A percentile compares a stretch with the other conserved stretches of the same genome.
Conservation (phyloP, 1,140 invertebrate species). For the Drosophila triauraria region DNA sequence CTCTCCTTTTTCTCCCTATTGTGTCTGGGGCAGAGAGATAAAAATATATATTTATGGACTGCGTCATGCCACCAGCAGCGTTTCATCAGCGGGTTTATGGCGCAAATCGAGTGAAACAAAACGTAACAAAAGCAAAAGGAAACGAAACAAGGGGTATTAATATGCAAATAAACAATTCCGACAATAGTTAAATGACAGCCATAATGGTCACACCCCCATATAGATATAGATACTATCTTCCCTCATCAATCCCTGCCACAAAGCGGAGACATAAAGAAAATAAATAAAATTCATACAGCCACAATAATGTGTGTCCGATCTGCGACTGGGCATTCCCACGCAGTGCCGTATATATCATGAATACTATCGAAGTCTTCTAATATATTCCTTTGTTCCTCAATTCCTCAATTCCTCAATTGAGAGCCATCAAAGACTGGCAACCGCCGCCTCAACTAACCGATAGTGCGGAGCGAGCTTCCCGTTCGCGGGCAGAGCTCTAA, state of each 20-base stretch:
- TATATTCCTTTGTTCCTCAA: constrained; percentile 34
- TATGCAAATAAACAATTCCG: constrained; percentile 48
- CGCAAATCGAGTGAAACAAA: constrained; percentile 33
- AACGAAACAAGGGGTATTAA: constrained; percentile 28
- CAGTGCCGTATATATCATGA: constrained; percentile 23
- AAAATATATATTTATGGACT: constrained; percentile 42
- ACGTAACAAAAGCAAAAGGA: constrained; percentile 20
- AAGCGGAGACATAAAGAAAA: constrained; percentile 25
- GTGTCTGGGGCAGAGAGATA: constrained; percentile 4
- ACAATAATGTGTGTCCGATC: constrained; percentile 1
- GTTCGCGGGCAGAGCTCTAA: constrained; percentile 48
- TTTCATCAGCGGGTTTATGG: constrained; percentile 26
- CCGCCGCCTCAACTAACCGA: constrained; percentile 32
- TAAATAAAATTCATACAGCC: constrained; percentile 17
- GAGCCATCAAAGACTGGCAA: constrained; percentile 23
- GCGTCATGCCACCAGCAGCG: constrained; percentile 50
- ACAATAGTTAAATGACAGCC: constrained; percentile 45
- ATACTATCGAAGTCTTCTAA: constrained; percentile 44
- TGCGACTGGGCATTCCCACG: constrained; percentile 22
- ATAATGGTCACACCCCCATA: constrained; percentile 39
- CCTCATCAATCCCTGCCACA: constrained; percentile 23
- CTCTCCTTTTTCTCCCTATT: constrained; percentile 30
- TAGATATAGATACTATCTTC: constrained; percentile 28
- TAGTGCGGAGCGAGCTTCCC: constrained; percentile 15
- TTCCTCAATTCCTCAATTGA: constrained; percentile 37